These are phyloP conservation scores for Apogon talboti DNA, from an alignment of 2,797 vertebrate species.

Conservation along the genomic window DNA sequence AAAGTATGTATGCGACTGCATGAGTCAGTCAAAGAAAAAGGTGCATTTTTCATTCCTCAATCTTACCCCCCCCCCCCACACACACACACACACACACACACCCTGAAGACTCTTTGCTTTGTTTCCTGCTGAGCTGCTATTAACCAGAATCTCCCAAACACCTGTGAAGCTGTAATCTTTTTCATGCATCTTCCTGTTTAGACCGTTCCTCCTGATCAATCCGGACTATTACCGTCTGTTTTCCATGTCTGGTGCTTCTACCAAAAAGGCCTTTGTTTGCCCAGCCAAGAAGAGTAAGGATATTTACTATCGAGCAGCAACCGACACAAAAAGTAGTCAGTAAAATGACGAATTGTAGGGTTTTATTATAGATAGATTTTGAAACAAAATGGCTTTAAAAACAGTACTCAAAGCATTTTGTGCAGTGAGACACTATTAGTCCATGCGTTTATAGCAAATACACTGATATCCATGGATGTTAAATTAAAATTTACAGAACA, in stretches of 20 bases:
- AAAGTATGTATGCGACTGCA: slow-evolving; percentile 22
- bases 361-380: slow-evolving; percentile 17
- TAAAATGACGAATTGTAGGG: slow-evolving; percentile 13
- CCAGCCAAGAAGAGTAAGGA: not conserved
- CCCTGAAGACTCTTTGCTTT: slow-evolving; percentile 30
- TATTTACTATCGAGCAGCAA: slow-evolving; percentile 19
- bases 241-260: slow-evolving; percentile 22
- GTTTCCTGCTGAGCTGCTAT: slow-evolving; percentile 33
- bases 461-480: too few species aligned
- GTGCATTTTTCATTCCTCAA: slow-evolving; percentile 4
- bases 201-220: slow-evolving; percentile 42
- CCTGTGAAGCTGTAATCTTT: slow-evolving; percentile 35
- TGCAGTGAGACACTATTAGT: not conserved
- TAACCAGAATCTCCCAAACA: slow-evolving; percentile 47
- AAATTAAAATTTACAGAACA: too few species aligned
- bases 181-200: slow-evolving; percentile 50
- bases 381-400: not conserved
- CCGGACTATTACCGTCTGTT: slow-evolving; percentile 20
- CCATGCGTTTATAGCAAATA: not conserved
- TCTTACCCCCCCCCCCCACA: not conserved
- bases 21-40: slow-evolving; percentile 36
- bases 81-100: too few species aligned
- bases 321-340: slow-evolving; percentile 18
- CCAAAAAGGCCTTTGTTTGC: slow-evolving; percentile 14
- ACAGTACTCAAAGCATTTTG: too few species aligned